phyloP scores from a whole-genome alignment of 2,797 vertebrate species.

The Chelon auratus region DNA sequence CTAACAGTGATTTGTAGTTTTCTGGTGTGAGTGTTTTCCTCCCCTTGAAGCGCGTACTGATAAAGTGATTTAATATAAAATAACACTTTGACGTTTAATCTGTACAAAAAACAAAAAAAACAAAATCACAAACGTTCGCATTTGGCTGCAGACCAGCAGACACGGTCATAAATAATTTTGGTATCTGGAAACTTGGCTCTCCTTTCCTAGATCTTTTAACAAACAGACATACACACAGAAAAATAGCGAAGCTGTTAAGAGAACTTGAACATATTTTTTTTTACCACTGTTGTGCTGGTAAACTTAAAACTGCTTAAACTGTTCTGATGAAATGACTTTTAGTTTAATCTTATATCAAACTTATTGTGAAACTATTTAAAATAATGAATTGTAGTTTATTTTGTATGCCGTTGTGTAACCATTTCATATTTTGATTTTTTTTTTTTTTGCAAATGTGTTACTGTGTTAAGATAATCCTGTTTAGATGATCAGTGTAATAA shows the following conservation, averaged over 20 bases:
- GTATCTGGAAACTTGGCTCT: conserved; percentile 19
- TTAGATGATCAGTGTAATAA: conserved; percentile 80
- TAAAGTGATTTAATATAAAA: conserved; percentile 34
- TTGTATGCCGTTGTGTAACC: conserved; percentile 81
- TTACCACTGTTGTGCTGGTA: conserved; percentile 75
- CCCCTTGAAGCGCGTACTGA: conserved; percentile 41
- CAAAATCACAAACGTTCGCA: conserved; percentile 33
- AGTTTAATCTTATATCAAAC: conserved; percentile 77
- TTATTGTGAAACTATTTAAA: conserved; percentile 86
- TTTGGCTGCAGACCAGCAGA: conserved; percentile 41
- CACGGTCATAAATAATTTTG: conserved; percentile 28
- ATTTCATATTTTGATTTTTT: conserved; percentile 74
- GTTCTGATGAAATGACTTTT: conserved; percentile 68
- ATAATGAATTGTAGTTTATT: conserved; percentile 78
- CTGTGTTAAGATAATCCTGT: conserved; percentile 78
- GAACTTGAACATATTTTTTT: conserved; percentile 79
- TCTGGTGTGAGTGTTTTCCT: conserved; percentile 48
- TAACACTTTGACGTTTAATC: conserved; percentile 41
- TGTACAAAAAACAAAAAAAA: background rate
- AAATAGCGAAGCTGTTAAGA: conserved; percentile 56
- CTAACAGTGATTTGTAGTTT: conserved; percentile 67
- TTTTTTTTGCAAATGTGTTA: conserved; percentile 72
- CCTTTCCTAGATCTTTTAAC: conserved; percentile 15
- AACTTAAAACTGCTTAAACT: conserved; percentile 71
- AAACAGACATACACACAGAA: conserved; percentile 40